Percentiles rank a stretch among this genome's conserved stretches.
Conservation (phyloP, 2,888 invertebrate species). For the Ormyrus rosae region DNA sequence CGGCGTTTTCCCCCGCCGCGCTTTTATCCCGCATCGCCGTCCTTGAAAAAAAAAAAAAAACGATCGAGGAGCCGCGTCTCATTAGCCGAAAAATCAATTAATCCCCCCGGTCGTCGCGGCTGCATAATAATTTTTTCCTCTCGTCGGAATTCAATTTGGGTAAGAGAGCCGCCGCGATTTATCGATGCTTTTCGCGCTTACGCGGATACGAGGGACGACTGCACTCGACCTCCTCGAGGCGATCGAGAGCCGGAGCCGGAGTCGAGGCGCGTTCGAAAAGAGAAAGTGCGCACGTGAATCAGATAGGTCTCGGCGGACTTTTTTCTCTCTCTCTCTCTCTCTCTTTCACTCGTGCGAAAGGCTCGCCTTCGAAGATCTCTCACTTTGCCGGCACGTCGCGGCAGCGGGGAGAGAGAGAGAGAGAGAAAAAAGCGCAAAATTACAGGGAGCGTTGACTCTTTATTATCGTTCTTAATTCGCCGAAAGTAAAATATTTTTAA, state of each 20-base stretch:
- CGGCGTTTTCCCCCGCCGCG: background rate
- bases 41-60: background rate
- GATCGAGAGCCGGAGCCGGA: conserved; percentile 14
- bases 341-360: conserved; percentile 4
- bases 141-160: conserved; percentile 45
- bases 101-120: background rate
- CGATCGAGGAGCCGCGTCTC: conserved; percentile 9
- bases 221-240: conserved; percentile 49
- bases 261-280: conserved; percentile 43
- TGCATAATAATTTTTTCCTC: background rate
- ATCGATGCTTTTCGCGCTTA: conserved; percentile 39
- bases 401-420: conserved; percentile 10
- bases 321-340: background rate
- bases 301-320: conserved; percentile 25
- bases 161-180: conserved; percentile 34
- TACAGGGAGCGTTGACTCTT: conserved; percentile 9
- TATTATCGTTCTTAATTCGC: conserved; percentile 11
- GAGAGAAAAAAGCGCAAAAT: conserved; percentile 3
- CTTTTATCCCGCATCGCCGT: conserved; percentile 5
- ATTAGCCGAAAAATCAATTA: conserved; percentile 33
- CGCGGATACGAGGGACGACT: background rate
- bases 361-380: conserved; percentile 47
- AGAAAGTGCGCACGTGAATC: conserved; percentile 56
- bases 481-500: conserved; percentile 7
- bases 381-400: conserved; percentile 21